Conservation (phyloP, 2,888 invertebrate species). For the Imbricaverruca yamaguchii region DNA sequence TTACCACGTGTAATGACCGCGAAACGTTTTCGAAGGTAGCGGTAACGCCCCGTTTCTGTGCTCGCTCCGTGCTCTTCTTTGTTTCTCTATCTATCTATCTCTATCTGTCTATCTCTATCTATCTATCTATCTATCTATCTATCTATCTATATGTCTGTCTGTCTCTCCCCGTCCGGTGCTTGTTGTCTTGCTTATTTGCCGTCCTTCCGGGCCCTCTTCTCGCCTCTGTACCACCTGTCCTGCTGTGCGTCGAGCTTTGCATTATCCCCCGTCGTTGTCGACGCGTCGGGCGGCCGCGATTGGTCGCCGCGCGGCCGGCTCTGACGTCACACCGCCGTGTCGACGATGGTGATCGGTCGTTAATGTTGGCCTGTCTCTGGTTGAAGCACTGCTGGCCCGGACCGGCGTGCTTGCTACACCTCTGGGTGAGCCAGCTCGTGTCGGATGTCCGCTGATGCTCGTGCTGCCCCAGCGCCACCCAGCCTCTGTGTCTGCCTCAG, state of each 20-base stretch:
- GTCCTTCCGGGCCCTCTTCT: no score
- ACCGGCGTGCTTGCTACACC: not conserved
- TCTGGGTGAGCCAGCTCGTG: not conserved
- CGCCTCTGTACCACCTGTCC: no score
- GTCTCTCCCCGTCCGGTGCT: conserved; percentile 28
- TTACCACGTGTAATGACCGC: no score
- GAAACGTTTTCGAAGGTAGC: not conserved
- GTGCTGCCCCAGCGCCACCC: no score
- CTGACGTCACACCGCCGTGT: conserved; percentile 1
- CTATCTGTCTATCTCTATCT: conserved; percentile 28
- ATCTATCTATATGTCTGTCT: not conserved
- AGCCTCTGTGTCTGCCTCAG: no score
- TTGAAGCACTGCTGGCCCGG: not conserved
- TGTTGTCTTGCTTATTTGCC: conserved; percentile 26
- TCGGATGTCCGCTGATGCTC: not conserved
- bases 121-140: conserved; percentile 23
- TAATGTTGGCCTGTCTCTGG: not conserved
- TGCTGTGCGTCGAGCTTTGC: no score
- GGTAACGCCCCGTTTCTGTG: conserved; percentile 20
- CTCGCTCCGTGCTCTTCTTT: conserved; percentile 25
- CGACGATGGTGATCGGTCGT: not conserved
- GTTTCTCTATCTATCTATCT: conserved; percentile 32
- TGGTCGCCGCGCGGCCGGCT: conserved; percentile 6
- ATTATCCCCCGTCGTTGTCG: no score
- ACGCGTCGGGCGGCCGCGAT: no score